phyloP scores from a whole-genome alignment of 2,888 invertebrate species.

The Drosophila lutescens region DNA sequence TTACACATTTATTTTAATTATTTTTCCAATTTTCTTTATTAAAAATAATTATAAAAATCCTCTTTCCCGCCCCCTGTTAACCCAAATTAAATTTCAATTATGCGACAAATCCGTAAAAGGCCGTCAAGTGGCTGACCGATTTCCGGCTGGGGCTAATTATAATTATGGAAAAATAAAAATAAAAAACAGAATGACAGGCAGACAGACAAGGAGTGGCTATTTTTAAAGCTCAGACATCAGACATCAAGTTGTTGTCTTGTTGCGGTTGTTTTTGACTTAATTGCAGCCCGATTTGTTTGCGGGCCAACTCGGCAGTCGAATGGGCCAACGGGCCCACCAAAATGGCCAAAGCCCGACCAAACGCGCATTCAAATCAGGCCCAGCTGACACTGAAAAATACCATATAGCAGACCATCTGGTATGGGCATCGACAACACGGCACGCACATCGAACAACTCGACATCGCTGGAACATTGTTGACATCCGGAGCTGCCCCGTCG shows the following conservation, averaged over 20 bases:
- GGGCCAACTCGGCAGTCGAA: conserved; percentile 63
- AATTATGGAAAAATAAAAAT: conserved; percentile 29
- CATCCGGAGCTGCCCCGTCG: conserved; percentile 68
- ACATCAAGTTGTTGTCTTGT: conserved; percentile 53
- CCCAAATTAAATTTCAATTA: conserved; percentile 58
- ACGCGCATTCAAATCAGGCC: conserved; percentile 70
- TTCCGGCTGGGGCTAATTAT: conserved; percentile 67
- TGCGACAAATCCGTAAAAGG: conserved; percentile 43
- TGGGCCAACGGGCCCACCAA: conserved; percentile 47
- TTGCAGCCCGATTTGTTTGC: conserved; percentile 73
- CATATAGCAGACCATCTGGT: conserved; percentile 41
- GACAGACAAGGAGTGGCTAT: conserved; percentile 36
- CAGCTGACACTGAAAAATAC: conserved; percentile 47
- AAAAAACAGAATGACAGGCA: neutral
- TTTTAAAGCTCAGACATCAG: conserved; percentile 38
- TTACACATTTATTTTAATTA: neutral
- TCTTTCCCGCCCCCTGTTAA: neutral
- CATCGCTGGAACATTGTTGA: conserved; percentile 54
- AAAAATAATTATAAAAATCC: neutral
- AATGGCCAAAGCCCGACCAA: conserved; percentile 60
- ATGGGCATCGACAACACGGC: conserved; percentile 42
- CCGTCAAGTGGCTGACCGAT: conserved; percentile 51
- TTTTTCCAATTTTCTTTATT: neutral
- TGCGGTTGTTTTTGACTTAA: conserved; percentile 58
- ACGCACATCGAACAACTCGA: conserved; percentile 59